These are phyloP conservation scores for Graphium colonna DNA, from an alignment of 2,888 invertebrate genomes.

Conservation along the genomic window DNA sequence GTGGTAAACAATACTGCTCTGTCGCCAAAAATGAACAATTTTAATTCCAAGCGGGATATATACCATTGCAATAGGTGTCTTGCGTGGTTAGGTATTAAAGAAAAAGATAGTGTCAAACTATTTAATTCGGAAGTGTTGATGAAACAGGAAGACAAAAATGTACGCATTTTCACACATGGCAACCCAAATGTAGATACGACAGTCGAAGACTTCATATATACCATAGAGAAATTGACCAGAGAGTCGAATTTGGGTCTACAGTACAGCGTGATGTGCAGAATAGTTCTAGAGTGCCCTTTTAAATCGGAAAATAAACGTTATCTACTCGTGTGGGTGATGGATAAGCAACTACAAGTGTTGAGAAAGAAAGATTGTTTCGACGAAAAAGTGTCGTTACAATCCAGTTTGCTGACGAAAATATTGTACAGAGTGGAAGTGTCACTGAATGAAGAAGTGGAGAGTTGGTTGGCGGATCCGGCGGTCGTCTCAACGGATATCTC, in stretches of 20 bases:
- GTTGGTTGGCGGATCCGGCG: constrained; percentile 77
- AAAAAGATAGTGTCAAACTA: constrained; percentile 65
- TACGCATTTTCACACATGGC: constrained; percentile 49
- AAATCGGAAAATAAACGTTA: constrained; percentile 62
- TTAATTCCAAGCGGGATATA: constrained; percentile 64
- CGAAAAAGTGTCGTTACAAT: constrained; percentile 57
- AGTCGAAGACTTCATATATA: constrained; percentile 75
- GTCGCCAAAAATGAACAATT: constrained; percentile 63
- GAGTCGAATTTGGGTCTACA: constrained; percentile 70
- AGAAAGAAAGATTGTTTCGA: constrained; percentile 45
- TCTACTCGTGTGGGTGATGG: constrained; percentile 81
- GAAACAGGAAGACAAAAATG: constrained; percentile 41
- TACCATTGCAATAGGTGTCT: constrained; percentile 80
- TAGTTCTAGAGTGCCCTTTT: constrained; percentile 72
- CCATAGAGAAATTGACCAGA: constrained; percentile 71
- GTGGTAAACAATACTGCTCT: constrained; percentile 63
- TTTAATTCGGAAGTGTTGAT: constrained; percentile 81
- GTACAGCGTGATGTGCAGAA: constrained; percentile 75
- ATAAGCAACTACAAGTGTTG: constrained; percentile 78
- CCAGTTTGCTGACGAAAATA: constrained; percentile 76
- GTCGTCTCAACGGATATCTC: constrained; percentile 77
- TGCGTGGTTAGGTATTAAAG: constrained; percentile 78
- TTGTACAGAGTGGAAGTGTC: constrained; percentile 74
- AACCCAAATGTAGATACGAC: constrained; percentile 40
- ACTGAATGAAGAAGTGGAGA: constrained; percentile 63